Evolutionary conservation across 2,797 vertebrate species (phyloP).

Genomic region (Hyperoplus lanceolatus): DNA sequence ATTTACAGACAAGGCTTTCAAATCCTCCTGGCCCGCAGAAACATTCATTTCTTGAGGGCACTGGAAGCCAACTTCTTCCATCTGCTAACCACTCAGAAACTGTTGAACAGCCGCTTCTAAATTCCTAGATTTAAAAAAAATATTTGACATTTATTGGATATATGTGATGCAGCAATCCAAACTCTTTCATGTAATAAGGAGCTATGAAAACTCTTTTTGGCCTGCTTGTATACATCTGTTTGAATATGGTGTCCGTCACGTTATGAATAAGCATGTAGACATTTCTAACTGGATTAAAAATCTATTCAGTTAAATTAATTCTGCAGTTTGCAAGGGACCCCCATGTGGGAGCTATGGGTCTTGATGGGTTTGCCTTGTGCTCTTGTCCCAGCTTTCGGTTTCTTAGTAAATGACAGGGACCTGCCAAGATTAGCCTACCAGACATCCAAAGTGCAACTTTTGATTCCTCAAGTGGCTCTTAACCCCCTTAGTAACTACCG

Average conservation of each 20-base stretch:
- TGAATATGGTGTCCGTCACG: not conserved
- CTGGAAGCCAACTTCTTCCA: conserved; percentile 29
- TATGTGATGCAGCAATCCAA: not conserved
- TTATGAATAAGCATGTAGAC: not conserved
- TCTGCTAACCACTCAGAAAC: conserved; percentile 59
- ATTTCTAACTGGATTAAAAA: conserved; percentile 8
- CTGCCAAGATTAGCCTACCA: conserved; percentile 32
- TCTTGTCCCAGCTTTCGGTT: conserved; percentile 24
- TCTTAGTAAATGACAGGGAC: conserved; percentile 31
- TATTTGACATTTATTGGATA: conserved; percentile 1
- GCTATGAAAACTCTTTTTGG: not conserved
- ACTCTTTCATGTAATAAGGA: not conserved
- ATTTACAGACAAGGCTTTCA: not conserved
- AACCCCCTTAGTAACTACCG: not conserved
- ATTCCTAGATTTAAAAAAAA: conserved; percentile 1
- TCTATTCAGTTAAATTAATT: not conserved
- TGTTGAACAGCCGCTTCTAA: conserved; percentile 22
- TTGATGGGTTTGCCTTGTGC: conserved; percentile 18
- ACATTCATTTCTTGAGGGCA: conserved; percentile 30
- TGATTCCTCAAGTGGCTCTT: conserved; percentile 51
- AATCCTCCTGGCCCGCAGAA: conserved; percentile 6
- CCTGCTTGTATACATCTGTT: not conserved
- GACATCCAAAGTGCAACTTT: conserved; percentile 25
- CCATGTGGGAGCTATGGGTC: not conserved
- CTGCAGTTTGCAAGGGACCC: not conserved